Evolutionary conservation across 2,797 vertebrate species (phyloP), one percentile per base, ranked within the genome.

Genomic region (Lagocephalus sceleratus): DNA sequence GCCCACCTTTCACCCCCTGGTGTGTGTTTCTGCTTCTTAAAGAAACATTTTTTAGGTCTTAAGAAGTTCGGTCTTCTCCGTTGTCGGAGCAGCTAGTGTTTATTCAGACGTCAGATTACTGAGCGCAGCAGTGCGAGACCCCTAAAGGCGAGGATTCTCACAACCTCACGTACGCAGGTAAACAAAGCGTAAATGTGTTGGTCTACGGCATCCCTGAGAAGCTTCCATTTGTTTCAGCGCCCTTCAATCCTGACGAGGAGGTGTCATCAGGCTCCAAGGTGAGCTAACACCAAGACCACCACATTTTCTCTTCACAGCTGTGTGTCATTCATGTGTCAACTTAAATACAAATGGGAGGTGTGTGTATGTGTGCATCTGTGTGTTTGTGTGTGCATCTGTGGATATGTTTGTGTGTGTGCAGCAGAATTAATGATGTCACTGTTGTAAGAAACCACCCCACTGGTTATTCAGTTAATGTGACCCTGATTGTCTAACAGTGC

Each of bases 251-350:
- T 51, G 67, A 75, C 63, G 60, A 71, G 19, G 60, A 55, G 45
- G 47, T 23, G 49, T 23, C 45, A 46, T 55, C 40, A 57, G 55
- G 32, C 21, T 46, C 46, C 16, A 16, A 19, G 26, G 25, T 12
- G 26, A 29, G 8, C 26, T 29, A 9, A 25, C 25, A 25, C 25
- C 25, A 25, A 75, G 52, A 69, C 42, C 40, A 49, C 51, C 17
- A 42, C 43, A 9, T 55, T 51, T 70, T 51, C 51, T 75, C 82
- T 71, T 73, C 63, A 60, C 75, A 77, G 71, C 60, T 82, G 74
- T 61, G 59, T 73, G 63, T 75, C 73, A 83, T 49, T 48, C 32
- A 6, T 44, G 45, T 43, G 22, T 57, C 11, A n/a, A 5, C 7
- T 3, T 6, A 9, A 19, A 11, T 19, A 46, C 19, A 12, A 43